Evolutionary conservation across 2,888 invertebrate genomes (phyloP).

Genomic region (Andrena flavipes): DNA sequence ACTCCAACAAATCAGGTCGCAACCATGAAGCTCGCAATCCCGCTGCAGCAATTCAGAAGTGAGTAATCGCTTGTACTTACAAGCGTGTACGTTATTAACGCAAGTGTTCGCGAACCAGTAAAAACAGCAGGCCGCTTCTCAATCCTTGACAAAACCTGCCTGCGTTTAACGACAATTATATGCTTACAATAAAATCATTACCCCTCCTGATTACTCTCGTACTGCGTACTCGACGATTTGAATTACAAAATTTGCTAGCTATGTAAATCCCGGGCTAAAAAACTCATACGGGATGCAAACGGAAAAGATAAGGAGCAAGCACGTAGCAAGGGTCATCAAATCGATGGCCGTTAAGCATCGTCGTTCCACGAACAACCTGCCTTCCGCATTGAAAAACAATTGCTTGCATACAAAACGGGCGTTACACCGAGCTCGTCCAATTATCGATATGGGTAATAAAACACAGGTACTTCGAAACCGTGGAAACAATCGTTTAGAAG

Average conservation of each 20-base stretch:
- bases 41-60: conserved; percentile 82
- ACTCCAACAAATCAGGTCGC: conserved; percentile 51
- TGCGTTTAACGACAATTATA: neutral
- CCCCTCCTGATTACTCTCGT: too few relatives aligned
- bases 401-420: too few relatives aligned
- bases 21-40: conserved; percentile 80
- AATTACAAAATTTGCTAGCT: conserved; percentile 21
- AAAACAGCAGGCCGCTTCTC: neutral
- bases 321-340: neutral
- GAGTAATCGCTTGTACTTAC: conserved; percentile 67
- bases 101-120: neutral
- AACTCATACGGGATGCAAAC: neutral
- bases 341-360: neutral
- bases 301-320: neutral
- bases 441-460: too few relatives aligned
- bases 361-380: too few relatives aligned
- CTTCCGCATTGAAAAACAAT: too few relatives aligned
- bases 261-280: neutral
- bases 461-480: too few relatives aligned
- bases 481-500: too few relatives aligned
- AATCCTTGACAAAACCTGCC: too few relatives aligned
- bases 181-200: neutral
- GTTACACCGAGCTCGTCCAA: too few relatives aligned
- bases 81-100: neutral
- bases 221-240: conserved; percentile 7